These are phyloP conservation scores for Acanthosoma haemorrhoidale DNA, from an alignment of 2,888 invertebrate species.

Conservation along the genomic window DNA sequence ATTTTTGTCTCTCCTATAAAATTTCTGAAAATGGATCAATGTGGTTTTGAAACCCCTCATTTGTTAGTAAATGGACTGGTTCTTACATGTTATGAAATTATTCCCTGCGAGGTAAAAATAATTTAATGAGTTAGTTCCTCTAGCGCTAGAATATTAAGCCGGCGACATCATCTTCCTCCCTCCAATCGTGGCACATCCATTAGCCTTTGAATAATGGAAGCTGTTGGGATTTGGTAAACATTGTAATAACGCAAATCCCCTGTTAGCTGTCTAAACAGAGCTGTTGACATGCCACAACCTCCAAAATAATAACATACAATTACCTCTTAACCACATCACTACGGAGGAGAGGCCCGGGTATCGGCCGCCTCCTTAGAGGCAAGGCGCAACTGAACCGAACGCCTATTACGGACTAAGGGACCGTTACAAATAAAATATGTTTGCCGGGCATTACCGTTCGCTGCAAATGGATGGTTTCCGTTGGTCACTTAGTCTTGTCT, in stretches of 20 bases:
- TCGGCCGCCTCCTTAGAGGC: background rate
- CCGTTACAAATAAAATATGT: slow-evolving; percentile 3
- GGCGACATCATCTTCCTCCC: background rate
- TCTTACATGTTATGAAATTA: no score
- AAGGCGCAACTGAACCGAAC: background rate
- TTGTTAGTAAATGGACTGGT: no score
- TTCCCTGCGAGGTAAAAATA: no score
- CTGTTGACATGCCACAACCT: slow-evolving; percentile 13
- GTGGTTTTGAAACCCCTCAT: no score
- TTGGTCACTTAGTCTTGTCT: no score
- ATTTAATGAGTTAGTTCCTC: no score
- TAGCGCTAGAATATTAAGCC: no score
- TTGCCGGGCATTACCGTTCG: background rate
- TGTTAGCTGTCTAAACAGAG: slow-evolving; percentile 13
- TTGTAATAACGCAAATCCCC: slow-evolving; percentile 17
- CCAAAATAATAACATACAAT: slow-evolving; percentile 18
- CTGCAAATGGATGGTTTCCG: background rate
- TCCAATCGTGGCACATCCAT: background rate
- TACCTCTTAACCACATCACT: slow-evolving; percentile 6
- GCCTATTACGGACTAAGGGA: background rate
- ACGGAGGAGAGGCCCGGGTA: no score
- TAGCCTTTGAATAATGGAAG: slow-evolving; percentile 16
- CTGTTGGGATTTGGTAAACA: slow-evolving; percentile 8
- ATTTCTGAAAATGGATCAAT: no score
- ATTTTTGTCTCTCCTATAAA: no score